Evolutionary conservation across 1,140 invertebrate species (phyloP), one percentile per base, ranked within the genome.

Genomic region (Goniozus legneri): DNA sequence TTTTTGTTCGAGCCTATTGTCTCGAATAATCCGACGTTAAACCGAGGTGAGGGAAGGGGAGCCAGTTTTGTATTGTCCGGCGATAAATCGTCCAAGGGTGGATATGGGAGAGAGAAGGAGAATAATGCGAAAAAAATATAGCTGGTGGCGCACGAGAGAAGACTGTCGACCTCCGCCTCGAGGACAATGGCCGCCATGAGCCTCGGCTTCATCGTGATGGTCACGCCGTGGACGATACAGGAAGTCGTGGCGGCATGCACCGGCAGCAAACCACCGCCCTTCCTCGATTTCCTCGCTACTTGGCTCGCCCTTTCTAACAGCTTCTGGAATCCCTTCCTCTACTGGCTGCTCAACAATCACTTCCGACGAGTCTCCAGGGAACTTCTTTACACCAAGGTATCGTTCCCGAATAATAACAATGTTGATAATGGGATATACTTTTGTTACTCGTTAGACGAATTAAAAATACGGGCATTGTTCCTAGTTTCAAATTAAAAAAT

Each of bases 161-260:
- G 86, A 54, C 79, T 89, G 43, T 89, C 85, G 58, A 86, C 86
- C 3, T 83, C 81, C 50, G 87, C 87, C 16, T 91, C 88, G 19
- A 79, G 88, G 61, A 90, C 89, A 55, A 91, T 91, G 88, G 89
- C 88, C 0, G 88, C 89, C 32, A 91, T 92, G 82, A 91, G 88
- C 52, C 74, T 92, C 56, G 87, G 88, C 40, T 92, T 91, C 75
- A 91, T 92, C 64, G 88, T 92, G 39, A 86, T 91, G 79, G 88
- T 91, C 44, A 91, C 89, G 44, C 89, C 89, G 19, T 90, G 88
- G 80, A 90, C 88, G 19, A 91, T 91, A 50, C 88, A 91, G 75
- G 88, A 92, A 81, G 88, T 92, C 43, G 88, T 92, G 13, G 88
- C 86, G 21, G 88, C 89, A 14, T 92, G 88, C 67, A 91, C 89